These are phyloP conservation scores for Drosophila parthenogenetica DNA, from an alignment of 2,888 invertebrate species.

Conservation along the genomic window DNA sequence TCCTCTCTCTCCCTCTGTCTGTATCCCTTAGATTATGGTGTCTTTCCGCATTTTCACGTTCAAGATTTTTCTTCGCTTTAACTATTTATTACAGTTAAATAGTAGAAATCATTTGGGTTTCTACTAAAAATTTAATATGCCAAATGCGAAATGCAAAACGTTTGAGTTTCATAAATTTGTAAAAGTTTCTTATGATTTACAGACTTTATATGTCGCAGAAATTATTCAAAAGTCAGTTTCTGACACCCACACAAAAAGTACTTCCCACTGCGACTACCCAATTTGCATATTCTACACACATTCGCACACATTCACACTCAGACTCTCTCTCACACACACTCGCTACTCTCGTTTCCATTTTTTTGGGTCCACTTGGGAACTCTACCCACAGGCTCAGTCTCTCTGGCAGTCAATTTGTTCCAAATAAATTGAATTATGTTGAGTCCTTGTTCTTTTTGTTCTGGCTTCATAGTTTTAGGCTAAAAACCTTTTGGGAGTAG, in stretches of 20 bases:
- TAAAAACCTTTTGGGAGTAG: constrained; percentile 36
- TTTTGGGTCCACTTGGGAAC: constrained; percentile 41
- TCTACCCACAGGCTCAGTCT: constrained; percentile 40
- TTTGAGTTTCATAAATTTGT: constrained; percentile 21
- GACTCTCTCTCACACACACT: background rate
- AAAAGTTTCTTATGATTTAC: constrained; percentile 43
- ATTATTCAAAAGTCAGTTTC: constrained; percentile 65
- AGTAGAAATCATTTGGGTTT: background rate
- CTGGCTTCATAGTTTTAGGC: constrained; percentile 43
- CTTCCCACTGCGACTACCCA: constrained; percentile 72
- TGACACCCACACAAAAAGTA: constrained; percentile 56
- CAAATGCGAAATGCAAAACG: background rate
- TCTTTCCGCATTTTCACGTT: constrained; percentile 10
- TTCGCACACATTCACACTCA: constrained; percentile 6
- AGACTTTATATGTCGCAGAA: constrained; percentile 40
- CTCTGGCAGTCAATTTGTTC: constrained; percentile 72
- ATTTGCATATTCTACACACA: constrained; percentile 72
- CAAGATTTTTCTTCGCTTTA: background rate
- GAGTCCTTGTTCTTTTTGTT: constrained; percentile 34
- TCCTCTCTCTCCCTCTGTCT: background rate
- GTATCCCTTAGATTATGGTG: constrained; percentile 5
- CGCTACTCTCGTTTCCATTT: constrained; percentile 34
- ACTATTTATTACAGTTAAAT: constrained; percentile 9
- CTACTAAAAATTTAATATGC: constrained; percentile 5
- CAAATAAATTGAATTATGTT: constrained; percentile 76